Conservation (phyloP, 2,888 invertebrate genomes). For the Epirrhoe alternata region DNA sequence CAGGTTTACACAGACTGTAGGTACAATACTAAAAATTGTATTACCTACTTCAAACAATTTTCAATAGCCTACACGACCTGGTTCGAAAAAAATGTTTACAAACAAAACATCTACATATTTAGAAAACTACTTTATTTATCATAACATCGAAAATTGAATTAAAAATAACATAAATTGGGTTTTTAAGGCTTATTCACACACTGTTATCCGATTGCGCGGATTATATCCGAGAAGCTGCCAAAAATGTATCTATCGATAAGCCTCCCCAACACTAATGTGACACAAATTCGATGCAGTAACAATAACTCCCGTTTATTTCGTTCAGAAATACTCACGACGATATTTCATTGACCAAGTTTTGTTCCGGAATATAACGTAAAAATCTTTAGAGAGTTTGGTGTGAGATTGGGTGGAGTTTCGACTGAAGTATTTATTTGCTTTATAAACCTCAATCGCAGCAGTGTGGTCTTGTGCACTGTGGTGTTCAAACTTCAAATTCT, state of each 20-base stretch:
- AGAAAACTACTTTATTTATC: neutral
- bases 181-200: conserved; percentile 1
- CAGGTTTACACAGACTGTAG: too few relatives aligned
- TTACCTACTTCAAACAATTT: too few relatives aligned
- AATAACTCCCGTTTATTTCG: conserved; percentile 12
- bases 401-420: neutral
- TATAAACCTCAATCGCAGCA: too few relatives aligned
- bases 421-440: too few relatives aligned
- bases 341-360: conserved; percentile 21
- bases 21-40: too few relatives aligned
- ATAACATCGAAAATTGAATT: neutral
- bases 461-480: too few relatives aligned
- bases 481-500: too few relatives aligned
- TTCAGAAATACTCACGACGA: conserved; percentile 20
- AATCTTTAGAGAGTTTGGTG: neutral
- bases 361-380: neutral
- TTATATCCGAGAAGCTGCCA: conserved; percentile 10
- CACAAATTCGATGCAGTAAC: conserved; percentile 19
- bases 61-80: neutral
- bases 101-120: neutral
- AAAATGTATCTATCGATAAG: conserved; percentile 27
- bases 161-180: neutral
- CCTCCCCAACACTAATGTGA: conserved; percentile 29
- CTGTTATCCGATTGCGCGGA: neutral
- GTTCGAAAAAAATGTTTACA: neutral